phyloP scores from a whole-genome alignment of 2,888 invertebrate genomes.

The Lathronympha strigana region DNA sequence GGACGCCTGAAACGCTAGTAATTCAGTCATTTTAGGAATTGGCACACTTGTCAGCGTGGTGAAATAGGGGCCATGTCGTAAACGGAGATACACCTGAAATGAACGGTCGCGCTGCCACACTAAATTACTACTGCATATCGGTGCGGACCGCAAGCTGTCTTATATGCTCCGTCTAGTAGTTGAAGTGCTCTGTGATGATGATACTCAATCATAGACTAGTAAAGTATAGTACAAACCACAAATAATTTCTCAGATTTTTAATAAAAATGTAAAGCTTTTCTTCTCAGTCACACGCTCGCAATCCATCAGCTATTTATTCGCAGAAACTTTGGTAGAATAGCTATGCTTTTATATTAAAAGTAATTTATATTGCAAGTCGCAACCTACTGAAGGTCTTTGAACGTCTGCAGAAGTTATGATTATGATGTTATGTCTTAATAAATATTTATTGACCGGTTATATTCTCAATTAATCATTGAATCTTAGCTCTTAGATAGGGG shows the following conservation, averaged over 20 bases:
- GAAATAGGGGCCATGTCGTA: too few relatives aligned
- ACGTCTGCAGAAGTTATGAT: conserved; percentile 6
- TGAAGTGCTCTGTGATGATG: too few relatives aligned
- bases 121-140: too few relatives aligned
- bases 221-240: too few relatives aligned
- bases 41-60: too few relatives aligned
- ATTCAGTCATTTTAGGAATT: too few relatives aligned
- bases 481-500: neutral
- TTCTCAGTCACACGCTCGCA: conserved; percentile 5
- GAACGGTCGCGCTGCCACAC: too few relatives aligned
- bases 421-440: neutral
- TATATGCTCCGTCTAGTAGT: too few relatives aligned
- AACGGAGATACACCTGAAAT: too few relatives aligned
- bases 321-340: neutral
- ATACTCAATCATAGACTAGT: too few relatives aligned
- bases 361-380: neutral
- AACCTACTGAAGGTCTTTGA: conserved; percentile 1
- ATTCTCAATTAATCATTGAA: neutral
- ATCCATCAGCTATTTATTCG: neutral
- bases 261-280: neutral
- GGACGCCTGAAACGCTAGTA: too few relatives aligned
- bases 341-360: neutral
- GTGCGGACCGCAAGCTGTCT: too few relatives aligned
- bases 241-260: neutral
- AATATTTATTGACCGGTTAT: conserved; percentile 1